Evolutionary conservation across 2,797 vertebrate species (phyloP).

Genomic region (Scolopax rusticola): DNA sequence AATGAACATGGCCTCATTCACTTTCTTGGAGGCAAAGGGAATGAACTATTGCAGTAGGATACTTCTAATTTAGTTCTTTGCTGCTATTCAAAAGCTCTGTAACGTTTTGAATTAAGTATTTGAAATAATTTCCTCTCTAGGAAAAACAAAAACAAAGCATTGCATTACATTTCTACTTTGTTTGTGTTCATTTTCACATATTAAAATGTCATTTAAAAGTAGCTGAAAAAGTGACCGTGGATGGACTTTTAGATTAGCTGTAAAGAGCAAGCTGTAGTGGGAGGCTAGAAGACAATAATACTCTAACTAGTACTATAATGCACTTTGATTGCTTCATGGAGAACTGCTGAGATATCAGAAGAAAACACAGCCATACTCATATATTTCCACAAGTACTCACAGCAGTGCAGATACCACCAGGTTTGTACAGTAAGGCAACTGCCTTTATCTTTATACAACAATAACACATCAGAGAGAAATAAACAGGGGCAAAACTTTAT

Average conservation of each 20-base stretch:
- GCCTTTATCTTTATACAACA: not conserved
- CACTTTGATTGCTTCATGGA: not conserved
- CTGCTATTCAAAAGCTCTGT: not conserved
- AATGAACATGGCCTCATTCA: not conserved
- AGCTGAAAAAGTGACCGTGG: not conserved
- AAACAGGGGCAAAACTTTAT: not conserved
- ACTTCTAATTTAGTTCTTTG: not conserved
- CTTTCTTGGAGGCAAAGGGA: not conserved
- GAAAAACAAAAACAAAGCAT: not conserved
- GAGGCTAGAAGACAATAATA: not conserved
- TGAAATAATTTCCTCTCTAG: not conserved
- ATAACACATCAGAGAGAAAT: not conserved
- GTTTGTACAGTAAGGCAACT: not conserved
- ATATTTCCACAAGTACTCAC: not conserved
- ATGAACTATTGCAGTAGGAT: not conserved
- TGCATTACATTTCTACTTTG: not conserved
- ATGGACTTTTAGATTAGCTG: not conserved
- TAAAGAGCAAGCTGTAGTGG: not conserved
- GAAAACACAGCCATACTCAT: not conserved
- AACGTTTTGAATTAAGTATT: not conserved
- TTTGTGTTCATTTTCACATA: not conserved
- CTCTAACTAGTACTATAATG: not conserved
- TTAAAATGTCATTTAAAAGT: not conserved
- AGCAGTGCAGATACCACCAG: not conserved
- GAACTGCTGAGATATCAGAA: not conserved